Base-by-base conservation (phyloP, 2,797 vertebrate species). In the Bradypus variegatus region DNA sequence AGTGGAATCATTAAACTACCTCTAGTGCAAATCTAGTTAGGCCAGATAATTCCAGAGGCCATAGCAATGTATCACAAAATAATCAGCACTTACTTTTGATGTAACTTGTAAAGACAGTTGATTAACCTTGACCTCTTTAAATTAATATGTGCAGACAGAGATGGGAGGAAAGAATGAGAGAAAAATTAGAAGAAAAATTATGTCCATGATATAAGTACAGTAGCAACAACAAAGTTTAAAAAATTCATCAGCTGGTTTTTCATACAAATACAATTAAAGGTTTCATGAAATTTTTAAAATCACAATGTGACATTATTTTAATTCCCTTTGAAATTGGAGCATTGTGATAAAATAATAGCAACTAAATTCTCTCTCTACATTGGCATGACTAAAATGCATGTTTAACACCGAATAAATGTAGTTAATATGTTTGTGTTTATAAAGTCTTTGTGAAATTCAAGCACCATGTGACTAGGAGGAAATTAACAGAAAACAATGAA, bases 271-370 rank as follows among this genome's bases (percentile, higher is more conserved):
- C 50, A 8, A 5, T 31, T 29, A 62, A 45, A 73, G 92, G 9
- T 73, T 88, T n/a, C 18, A 45, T 41, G 88, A 48, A 72, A 72
- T 60, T 83, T 62, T 21, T 21, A 75, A 80, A 90, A 81, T 25
- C 86, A 58, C 83, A 50, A 53, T 55, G 38, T 15, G 82, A 64
- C 86, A 62, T 76, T 67, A 73, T 76, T 83, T 94, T 92, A 90
- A 92, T 94, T 94, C 90, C 83, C 93, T 70, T 92, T 88, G 62
- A 93, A 93, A 93, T 76, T 41, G 55, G 72, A 67, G 80, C 88
- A 92, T 90, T 78, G 77, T 91, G 70, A 88, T 86, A 80, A 94
- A 95, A 90, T 90, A 95, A 91, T 73, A 90, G 92, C 83, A 60
- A 29, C 89, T 73, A 82, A 92, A 84, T 93, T 83, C 83, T 90